Base-by-base conservation (phyloP, 2,888 invertebrate genomes). In the Aphrophora alni region DNA sequence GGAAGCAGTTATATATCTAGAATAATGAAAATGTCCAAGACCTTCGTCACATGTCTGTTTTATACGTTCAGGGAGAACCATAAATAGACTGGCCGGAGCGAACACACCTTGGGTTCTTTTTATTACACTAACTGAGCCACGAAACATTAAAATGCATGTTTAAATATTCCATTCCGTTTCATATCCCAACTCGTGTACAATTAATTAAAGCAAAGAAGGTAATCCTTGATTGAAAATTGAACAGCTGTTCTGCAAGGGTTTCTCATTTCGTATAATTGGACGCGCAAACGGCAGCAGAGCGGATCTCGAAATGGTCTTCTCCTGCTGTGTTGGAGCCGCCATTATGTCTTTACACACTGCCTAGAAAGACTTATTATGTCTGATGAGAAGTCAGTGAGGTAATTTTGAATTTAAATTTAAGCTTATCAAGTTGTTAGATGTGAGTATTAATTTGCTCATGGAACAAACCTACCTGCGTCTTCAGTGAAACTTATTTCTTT, bases 331-430 rank as follows among this genome's bases (percentile, higher is more conserved):
- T 59, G 59, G 59, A 59, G 59, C 59, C 59, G 59, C 59, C 59
- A 59, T 59, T 59, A 59, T 59, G 59, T 59, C 59, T 21, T 21
- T 59, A n/a, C 59, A 4, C 59, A 59, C 59, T n/a, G 59, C 59
- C 21, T n/a, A 33, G 21, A 21, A 59, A 59, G 59, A 59, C 59
- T 59, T 59, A 59, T 59, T 59, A 21, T 59, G 59, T 59, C 59
- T 59, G 59, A 59, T 59, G 59, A 59, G 59, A 59, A 59, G 59
- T 59, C 59, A 59, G 21, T 21, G 59, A 21, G 59, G 59, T 21
- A 59, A 59, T 59, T 59, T 59, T n/a, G 59, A 59, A 59, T 59
- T 59, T 59, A 59, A 59, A 59, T 59, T 59, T 59, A 21, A 21
- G 21, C 7, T 59, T 59, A 59, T 59, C 59, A 59, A 59, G 59